Conservation (phyloP, 2,797 vertebrate genomes). For the Gymnocypris eckloni region DNA sequence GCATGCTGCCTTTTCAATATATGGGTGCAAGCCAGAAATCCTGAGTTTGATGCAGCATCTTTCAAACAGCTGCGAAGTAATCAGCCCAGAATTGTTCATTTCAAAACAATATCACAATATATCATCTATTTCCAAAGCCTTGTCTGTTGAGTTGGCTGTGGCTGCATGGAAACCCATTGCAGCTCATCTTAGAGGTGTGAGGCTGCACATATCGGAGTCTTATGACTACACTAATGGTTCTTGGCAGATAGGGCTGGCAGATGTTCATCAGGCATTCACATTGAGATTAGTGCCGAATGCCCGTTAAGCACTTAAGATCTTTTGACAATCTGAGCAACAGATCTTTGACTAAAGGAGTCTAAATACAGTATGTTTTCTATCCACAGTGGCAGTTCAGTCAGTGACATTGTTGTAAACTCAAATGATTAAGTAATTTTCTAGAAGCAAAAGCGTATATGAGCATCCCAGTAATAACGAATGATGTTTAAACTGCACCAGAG, state of each 20-base stretch:
- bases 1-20: slow-evolving; percentile 5
- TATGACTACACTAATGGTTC: slow-evolving; percentile 29
- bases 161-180: background rate
- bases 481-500: slow-evolving; percentile 13
- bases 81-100: background rate
- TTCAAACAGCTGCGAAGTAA: background rate
- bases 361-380: slow-evolving; percentile 27
- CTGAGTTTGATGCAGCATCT: background rate
- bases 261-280: slow-evolving; percentile 34
- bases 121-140: background rate
- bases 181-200: slow-evolving; percentile 2
- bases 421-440: background rate
- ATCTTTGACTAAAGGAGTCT: slow-evolving; percentile 36
- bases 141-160: background rate
- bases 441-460: background rate
- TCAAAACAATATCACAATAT: background rate
- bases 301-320: slow-evolving; percentile 24
- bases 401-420: slow-evolving; percentile 7
- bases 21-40: background rate
- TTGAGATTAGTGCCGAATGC: slow-evolving; percentile 5
- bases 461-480: slow-evolving; percentile 7
- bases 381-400: background rate
- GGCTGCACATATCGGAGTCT: background rate
- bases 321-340: slow-evolving; percentile 35
- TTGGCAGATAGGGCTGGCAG: slow-evolving; percentile 26